These are phyloP conservation scores for Prionailurus bengalensis DNA, from an alignment of 2,113 vertebrate genomes.

Conservation along the genomic window DNA sequence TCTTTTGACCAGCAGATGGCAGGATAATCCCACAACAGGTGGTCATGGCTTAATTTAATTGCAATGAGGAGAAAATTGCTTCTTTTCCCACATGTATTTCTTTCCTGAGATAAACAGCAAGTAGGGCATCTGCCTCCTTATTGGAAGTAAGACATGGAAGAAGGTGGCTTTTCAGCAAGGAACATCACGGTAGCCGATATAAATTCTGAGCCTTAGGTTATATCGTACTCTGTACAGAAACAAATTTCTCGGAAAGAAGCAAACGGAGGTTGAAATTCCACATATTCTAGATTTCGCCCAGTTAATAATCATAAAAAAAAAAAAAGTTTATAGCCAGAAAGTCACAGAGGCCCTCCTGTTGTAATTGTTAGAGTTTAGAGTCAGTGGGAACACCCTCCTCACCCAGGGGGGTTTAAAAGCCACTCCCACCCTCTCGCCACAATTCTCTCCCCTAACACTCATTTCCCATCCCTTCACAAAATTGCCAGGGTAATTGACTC, in stretches of 20 bases:
- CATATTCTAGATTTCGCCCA: slow-evolving; percentile 72
- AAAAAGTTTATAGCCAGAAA: slow-evolving; percentile 80
- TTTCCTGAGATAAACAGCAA: slow-evolving; percentile 72
- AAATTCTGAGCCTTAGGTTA: slow-evolving; percentile 47
- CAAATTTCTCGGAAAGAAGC: slow-evolving; percentile 63
- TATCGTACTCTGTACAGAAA: slow-evolving; percentile 42
- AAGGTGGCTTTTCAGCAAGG: slow-evolving; percentile 56
- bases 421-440: slow-evolving; percentile 6
- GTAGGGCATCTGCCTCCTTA: slow-evolving; percentile 67
- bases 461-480: slow-evolving; percentile 72
- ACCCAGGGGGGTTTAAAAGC: slow-evolving; percentile 64
- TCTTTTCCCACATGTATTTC: slow-evolving; percentile 78
- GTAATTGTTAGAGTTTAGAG: slow-evolving; percentile 67
- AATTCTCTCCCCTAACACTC: neutral
- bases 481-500: slow-evolving; percentile 80
- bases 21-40: slow-evolving; percentile 86
- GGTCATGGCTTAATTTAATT: slow-evolving; percentile 77
- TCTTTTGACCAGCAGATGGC: slow-evolving; percentile 88
- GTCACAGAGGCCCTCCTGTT: slow-evolving; percentile 75
- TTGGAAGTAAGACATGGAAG: slow-evolving; percentile 47
- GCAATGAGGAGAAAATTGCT: slow-evolving; percentile 78
- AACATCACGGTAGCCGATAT: neutral
- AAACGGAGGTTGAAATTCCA: slow-evolving; percentile 68
- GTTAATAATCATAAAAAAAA: slow-evolving; percentile 77
- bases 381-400: slow-evolving; percentile 65